These are phyloP conservation scores for Ectemnius cavifrons DNA, from an alignment of 2,888 invertebrate species.

Conservation along the genomic window DNA sequence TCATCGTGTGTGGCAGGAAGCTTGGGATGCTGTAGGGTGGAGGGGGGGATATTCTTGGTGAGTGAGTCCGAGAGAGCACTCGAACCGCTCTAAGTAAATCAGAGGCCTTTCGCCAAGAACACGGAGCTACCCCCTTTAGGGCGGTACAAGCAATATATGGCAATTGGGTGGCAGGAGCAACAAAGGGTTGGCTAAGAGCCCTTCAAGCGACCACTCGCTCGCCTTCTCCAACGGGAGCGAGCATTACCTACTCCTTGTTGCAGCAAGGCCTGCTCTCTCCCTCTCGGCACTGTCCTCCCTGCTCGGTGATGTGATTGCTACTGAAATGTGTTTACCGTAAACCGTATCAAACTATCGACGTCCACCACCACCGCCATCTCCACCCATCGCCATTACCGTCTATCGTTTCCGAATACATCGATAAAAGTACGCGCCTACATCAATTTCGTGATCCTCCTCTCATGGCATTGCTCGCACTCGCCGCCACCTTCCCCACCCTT, in stretches of 20 bases:
- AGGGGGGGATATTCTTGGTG: constrained; percentile 61
- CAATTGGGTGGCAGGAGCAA: constrained; percentile 66
- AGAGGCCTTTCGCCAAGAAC: constrained; percentile 70
- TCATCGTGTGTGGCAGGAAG: constrained; percentile 15
- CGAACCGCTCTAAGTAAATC: constrained; percentile 74
- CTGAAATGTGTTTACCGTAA: constrained; percentile 77
- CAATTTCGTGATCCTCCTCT: constrained; percentile 40
- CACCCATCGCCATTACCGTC: constrained; percentile 38
- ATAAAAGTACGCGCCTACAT: constrained; percentile 61
- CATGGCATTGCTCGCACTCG: constrained; percentile 16
- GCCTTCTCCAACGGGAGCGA: constrained; percentile 63
- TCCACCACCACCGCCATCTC: constrained; percentile 45
- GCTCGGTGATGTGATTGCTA: constrained; percentile 74
- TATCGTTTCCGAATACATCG: constrained; percentile 54
- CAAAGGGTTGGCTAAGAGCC: constrained; percentile 77
- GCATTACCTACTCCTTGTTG: constrained; percentile 57
- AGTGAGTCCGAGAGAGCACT: constrained; percentile 69
- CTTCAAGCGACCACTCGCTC: constrained; percentile 69
- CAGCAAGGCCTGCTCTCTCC: constrained; percentile 61
- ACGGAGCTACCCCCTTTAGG: constrained; percentile 40
- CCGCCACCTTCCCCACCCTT: not conserved
- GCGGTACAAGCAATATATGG: constrained; percentile 41
- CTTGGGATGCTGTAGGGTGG: too few relatives aligned
- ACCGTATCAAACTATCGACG: constrained; percentile 76
- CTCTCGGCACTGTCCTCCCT: too few relatives aligned